These are phyloP conservation scores for Phylloscopus trochiloides DNA, from an alignment of 2,113 vertebrate genomes.

Conservation along the genomic window DNA sequence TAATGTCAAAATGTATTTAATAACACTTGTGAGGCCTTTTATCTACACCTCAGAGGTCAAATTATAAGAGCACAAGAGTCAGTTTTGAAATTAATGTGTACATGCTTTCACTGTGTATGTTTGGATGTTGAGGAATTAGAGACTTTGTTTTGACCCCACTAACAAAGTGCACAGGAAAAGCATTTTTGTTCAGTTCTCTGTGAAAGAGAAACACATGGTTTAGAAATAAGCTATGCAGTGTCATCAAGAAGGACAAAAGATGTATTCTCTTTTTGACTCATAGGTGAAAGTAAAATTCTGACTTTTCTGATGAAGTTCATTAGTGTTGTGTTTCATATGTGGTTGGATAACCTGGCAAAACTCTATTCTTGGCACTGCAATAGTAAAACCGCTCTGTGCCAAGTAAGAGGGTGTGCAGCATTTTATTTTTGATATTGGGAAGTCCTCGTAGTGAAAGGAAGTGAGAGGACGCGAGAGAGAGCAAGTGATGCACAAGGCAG, in stretches of 20 bases:
- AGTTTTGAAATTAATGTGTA: neutral
- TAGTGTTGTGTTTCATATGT: neutral
- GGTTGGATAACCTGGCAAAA: neutral
- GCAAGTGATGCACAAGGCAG: fast-evolving
- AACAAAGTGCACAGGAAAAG: neutral
- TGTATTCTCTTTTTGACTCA: neutral
- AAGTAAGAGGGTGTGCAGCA: neutral
- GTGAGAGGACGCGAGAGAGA: neutral
- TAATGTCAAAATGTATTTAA: neutral
- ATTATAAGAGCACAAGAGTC: neutral
- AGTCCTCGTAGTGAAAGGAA: neutral
- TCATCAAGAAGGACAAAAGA: neutral
- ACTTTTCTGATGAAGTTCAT: neutral
- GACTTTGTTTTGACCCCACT: neutral
- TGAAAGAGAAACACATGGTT: neutral
- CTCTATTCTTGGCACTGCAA: neutral
- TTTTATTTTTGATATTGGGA: neutral
- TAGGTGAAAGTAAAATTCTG: neutral
- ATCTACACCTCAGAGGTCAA: neutral
- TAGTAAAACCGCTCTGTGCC: neutral
- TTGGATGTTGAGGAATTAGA: neutral
- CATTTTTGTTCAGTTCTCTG: neutral
- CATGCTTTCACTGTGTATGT: neutral
- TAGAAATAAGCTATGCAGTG: neutral
- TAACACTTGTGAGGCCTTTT: neutral